Conservation (phyloP, 2,888 invertebrate genomes). For the Papilio protenor region DNA sequence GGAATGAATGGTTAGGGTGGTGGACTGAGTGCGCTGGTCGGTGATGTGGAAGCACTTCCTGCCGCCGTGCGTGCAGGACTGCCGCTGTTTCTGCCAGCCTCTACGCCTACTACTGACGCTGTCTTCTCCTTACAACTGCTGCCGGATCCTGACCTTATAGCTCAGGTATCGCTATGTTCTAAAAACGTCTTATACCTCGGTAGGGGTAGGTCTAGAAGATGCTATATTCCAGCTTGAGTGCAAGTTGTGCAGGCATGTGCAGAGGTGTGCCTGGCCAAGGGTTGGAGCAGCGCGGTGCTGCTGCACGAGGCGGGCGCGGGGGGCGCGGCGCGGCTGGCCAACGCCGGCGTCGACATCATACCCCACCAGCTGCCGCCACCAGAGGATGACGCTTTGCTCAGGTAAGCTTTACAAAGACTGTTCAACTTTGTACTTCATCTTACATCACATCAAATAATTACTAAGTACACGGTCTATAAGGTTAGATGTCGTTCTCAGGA, state of each 20-base stretch:
- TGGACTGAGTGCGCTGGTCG: slow-evolving; percentile 50
- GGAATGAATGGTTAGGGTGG: slow-evolving; percentile 30
- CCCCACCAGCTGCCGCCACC: slow-evolving; percentile 65
- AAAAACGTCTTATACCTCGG: too few relatives aligned
- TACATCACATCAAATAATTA: too few relatives aligned
- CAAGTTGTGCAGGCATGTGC: slow-evolving; percentile 58
- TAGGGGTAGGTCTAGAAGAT: too few relatives aligned
- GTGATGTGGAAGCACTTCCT: slow-evolving; percentile 58
- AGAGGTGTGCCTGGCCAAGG: slow-evolving; percentile 65
- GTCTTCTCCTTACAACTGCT: slow-evolving; percentile 64
- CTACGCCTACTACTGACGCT: slow-evolving; percentile 52
- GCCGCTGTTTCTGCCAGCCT: slow-evolving; percentile 62
- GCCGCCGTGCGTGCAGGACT: slow-evolving; percentile 65
- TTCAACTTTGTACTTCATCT: not conserved
- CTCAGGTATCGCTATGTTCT: slow-evolving; percentile 46
- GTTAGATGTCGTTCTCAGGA: too few relatives aligned
- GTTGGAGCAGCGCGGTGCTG: slow-evolving; percentile 71
- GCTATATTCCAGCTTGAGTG: not conserved
- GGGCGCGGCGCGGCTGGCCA: slow-evolving; percentile 46
- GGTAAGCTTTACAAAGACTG: slow-evolving; percentile 49
- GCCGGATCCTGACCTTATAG: slow-evolving; percentile 62
- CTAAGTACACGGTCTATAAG: too few relatives aligned
- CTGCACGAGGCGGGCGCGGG: slow-evolving; percentile 69
- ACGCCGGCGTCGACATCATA: slow-evolving; percentile 50
- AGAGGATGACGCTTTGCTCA: slow-evolving; percentile 64